Base-by-base conservation (phyloP, 2,113 vertebrate species). In the Chroicocephalus ridibundus region DNA sequence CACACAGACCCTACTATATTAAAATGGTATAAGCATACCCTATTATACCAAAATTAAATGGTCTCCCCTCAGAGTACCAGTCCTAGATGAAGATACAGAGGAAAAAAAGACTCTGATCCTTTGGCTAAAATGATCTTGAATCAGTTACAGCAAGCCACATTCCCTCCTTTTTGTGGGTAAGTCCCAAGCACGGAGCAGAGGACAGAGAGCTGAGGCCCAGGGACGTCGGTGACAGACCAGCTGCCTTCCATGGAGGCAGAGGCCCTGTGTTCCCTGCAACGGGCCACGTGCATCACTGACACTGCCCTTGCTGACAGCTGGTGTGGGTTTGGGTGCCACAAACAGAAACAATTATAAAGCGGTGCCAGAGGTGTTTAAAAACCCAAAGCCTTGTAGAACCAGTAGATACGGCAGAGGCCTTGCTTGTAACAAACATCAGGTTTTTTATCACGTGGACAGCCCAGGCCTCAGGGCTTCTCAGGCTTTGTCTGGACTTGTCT, bases 191-290 rank as follows among this genome's bases (percentile, higher is more conserved):
- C 0, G 0, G 51, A 42, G 25, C 17, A 16, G 21, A 66, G 20
- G 29, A 54, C 78, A 13, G 32, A 36, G 17, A 36, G 4, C 34
- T 27, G 20, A 27, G 34, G 38, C 14, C 15, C 31, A 13, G 38
- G 46, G 38, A 24, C 11, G 2, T 0, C 6, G 20, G 65, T 78
- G 71, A 22, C 34, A 64, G 27, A 70, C 9, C 11, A 31, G n/a
- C 16, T 55, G 47, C 20, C n/a, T 24, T n/a, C 26, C 26, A 2
- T 0, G 2, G 46, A 66, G 46, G 15, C 13, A 19, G 21, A 26
- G 4, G 11, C 13, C 9, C 19, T 0, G 0, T 1, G 1, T 36
- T 14, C 38, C 36, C 36, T 38, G 27, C 58, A 42, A 15, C 0
- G 10, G 36, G 26, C 21, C 36, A 54, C 19, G 20, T 19, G 10